These are phyloP conservation scores for Nudaria mundana DNA, from an alignment of 2,888 invertebrate species.

Conservation along the genomic window DNA sequence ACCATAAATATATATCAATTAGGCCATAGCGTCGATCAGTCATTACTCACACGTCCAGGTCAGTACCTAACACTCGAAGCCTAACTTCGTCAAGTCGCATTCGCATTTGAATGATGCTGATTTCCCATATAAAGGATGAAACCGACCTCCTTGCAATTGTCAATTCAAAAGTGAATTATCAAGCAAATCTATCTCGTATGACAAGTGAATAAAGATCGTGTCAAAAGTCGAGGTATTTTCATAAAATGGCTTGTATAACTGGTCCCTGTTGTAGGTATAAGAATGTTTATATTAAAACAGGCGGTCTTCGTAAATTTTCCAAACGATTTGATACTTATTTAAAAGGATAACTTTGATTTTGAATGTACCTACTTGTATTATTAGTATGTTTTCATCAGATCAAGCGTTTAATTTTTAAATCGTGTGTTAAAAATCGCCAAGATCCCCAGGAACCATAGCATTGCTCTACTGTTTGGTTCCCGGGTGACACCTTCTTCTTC, in stretches of 20 bases:
- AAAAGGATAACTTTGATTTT: too few relatives aligned
- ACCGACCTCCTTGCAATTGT: conserved; percentile 31
- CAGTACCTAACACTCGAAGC: conserved; percentile 24
- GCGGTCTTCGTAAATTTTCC: conserved; percentile 20
- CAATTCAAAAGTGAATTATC: background rate
- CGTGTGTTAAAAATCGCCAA: too few relatives aligned
- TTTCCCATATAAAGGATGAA: conserved; percentile 57
- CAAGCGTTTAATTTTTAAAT: too few relatives aligned
- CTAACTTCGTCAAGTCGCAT: conserved; percentile 23
- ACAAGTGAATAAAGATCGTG: background rate
- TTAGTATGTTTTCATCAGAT: too few relatives aligned
- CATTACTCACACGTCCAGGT: conserved; percentile 39
- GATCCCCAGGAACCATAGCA: too few relatives aligned
- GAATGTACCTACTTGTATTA: too few relatives aligned
- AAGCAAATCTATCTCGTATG: conserved; percentile 9
- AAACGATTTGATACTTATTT: conserved; percentile 23
- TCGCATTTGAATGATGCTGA: conserved; percentile 54
- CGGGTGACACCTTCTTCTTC: too few relatives aligned
- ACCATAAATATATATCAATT: conserved; percentile 32
- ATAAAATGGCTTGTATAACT: conserved; percentile 16
- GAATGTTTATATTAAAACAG: conserved; percentile 43
- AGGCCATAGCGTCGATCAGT: conserved; percentile 34
- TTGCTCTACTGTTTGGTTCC: too few relatives aligned
- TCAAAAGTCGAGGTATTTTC: background rate
- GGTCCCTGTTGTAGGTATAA: conserved; percentile 38